Conservation (phyloP, 1,140 invertebrate genomes). For the Lethocerus indicus region DNA sequence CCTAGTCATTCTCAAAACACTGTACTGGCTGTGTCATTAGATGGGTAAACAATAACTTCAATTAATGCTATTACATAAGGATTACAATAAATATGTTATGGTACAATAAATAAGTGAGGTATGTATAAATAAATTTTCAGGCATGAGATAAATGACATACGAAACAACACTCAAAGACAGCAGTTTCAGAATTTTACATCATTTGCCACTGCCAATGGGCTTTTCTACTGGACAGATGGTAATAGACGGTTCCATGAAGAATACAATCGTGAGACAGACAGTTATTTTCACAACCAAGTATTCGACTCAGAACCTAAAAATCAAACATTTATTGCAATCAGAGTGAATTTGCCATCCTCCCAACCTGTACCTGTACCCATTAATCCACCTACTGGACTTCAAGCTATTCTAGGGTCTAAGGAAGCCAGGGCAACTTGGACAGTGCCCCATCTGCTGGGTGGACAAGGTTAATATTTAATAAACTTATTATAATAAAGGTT, state of each 20-base stretch:
- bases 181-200: constrained; percentile 62
- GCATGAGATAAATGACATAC: constrained; percentile 47
- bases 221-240: constrained; percentile 74
- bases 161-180: constrained; percentile 52
- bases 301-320: constrained; percentile 32
- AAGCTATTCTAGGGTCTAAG: constrained; percentile 55
- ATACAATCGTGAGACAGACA: constrained; percentile 40
- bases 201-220: constrained; percentile 49
- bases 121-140: constrained; percentile 25
- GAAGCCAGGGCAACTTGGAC: constrained; percentile 64
- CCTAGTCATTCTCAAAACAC: constrained; percentile 55
- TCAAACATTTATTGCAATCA: constrained; percentile 30
- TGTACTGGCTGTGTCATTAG: constrained; percentile 59
- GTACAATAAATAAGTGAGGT: neutral
- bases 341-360: constrained; percentile 39
- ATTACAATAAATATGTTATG: neutral
- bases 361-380: constrained; percentile 63
- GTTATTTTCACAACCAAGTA: constrained; percentile 56
- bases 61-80: neutral
- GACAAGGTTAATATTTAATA: constrained; percentile 37
- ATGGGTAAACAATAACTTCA: constrained; percentile 36
- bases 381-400: constrained; percentile 54
- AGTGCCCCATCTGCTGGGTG: constrained; percentile 51
- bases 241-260: constrained; percentile 52
- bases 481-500: neutral